A percentile compares a stretch with the other conserved stretches of the same genome.
phyloP scores from a whole-genome alignment of 1,140 invertebrate genomes.

The Zaprionus davidi region DNA sequence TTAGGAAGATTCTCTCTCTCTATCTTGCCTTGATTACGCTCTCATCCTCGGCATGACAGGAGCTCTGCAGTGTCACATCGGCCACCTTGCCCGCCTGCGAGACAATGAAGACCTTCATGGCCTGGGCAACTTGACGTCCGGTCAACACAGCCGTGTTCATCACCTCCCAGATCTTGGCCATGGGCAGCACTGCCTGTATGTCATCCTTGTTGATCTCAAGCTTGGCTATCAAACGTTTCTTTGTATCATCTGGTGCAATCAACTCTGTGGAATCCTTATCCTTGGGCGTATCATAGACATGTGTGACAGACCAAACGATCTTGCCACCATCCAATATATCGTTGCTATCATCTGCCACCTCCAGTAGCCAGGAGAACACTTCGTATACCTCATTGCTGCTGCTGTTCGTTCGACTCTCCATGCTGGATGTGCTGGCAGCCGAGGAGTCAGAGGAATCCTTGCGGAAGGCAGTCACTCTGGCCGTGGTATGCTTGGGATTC shows the following conservation, averaged over 20 bases:
- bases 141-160: slow-evolving; percentile 98
- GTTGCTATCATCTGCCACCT: slow-evolving; percentile 92
- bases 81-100: slow-evolving; percentile 96
- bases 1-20: no score
- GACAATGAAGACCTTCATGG: slow-evolving; percentile 97
- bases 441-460: slow-evolving; percentile 84
- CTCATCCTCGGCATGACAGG: slow-evolving; percentile 97
- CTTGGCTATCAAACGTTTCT: slow-evolving; percentile 91
- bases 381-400: slow-evolving; percentile 85
- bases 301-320: slow-evolving; percentile 92
- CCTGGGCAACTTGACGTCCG: slow-evolving; percentile 95
- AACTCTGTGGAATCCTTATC: slow-evolving; percentile 84
- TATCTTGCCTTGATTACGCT: slow-evolving; percentile 95
- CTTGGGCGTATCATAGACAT: slow-evolving; percentile 88
- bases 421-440: slow-evolving; percentile 38
- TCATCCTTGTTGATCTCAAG: slow-evolving; percentile 97
- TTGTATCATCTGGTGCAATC: slow-evolving; percentile 85
- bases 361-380: slow-evolving; percentile 95
- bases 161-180: slow-evolving; percentile 98
- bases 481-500: slow-evolving; percentile 92
- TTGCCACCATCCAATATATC: slow-evolving; percentile 91
- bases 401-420: slow-evolving; percentile 42
- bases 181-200: slow-evolving; percentile 96
- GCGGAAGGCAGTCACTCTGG: slow-evolving; percentile 93
- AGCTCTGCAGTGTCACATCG: slow-evolving; percentile 97